Percentiles rank a stretch among this genome's conserved stretches.
These are phyloP conservation scores for Hippolais icterina DNA, from an alignment of 2,113 vertebrate species.

Conservation along the genomic window DNA sequence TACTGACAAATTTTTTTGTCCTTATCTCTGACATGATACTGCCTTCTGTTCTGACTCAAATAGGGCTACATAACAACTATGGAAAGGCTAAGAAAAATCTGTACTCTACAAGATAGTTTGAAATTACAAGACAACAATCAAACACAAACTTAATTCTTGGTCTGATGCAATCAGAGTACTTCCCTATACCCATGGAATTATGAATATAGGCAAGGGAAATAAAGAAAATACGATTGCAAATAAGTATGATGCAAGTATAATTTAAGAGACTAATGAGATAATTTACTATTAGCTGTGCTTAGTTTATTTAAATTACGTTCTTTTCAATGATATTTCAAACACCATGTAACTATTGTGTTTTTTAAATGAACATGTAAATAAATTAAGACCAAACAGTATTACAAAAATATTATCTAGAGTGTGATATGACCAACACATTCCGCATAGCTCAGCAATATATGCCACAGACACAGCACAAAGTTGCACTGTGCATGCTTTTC, in stretches of 20 bases:
- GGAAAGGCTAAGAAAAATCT: background rate
- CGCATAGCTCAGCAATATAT: background rate
- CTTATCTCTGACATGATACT: background rate
- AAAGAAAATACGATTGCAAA: background rate
- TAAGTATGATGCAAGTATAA: background rate
- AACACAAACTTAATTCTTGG: background rate
- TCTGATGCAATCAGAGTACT: background rate
- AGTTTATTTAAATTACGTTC: background rate
- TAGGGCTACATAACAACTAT: background rate
- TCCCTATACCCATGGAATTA: background rate
- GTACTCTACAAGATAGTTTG: background rate
- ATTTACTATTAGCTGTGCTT: background rate
- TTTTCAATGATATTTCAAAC: background rate
- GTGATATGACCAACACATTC: background rate
- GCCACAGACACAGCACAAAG: background rate
- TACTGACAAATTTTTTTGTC: background rate
- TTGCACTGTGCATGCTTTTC: background rate
- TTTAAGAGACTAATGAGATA: background rate
- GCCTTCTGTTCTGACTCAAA: background rate
- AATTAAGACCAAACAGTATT: background rate
- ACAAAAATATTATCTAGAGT: background rate
- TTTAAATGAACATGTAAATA: background rate
- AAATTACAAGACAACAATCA: background rate
- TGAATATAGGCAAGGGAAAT: background rate
- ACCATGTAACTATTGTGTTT: background rate